A percentile compares a stretch with the other conserved stretches of the same genome.
phyloP scores from a whole-genome alignment of 2,888 invertebrate species.

The Epinotia demarniana region DNA sequence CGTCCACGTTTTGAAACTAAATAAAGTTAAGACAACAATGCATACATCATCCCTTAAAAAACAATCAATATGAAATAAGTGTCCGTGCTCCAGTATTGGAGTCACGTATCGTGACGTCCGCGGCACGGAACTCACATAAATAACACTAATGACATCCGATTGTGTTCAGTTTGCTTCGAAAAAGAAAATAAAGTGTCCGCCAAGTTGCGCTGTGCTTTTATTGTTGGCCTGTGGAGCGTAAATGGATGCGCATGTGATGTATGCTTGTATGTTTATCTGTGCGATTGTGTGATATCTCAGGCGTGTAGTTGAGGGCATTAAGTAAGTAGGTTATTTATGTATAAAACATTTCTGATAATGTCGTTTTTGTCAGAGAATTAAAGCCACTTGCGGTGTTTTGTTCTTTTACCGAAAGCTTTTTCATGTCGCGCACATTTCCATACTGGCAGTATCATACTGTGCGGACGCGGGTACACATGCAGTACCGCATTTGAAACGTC shows the following conservation, averaged over 20 bases:
- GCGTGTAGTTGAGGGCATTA: background rate
- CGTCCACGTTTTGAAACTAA: background rate
- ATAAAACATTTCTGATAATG: too few relatives aligned
- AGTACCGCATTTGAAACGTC: too few relatives aligned
- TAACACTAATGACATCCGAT: conserved; percentile 80
- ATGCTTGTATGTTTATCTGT: conserved; percentile 20
- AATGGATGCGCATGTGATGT: conserved; percentile 16
- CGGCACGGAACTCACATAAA: conserved; percentile 75
- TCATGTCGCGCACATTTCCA: too few relatives aligned
- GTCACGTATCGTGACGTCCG: conserved; percentile 59
- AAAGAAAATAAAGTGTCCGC: conserved; percentile 53
- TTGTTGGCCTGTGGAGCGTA: conserved; percentile 33
- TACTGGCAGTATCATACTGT: too few relatives aligned
- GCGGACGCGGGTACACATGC: too few relatives aligned
- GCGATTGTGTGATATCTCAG: background rate
- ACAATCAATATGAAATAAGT: conserved; percentile 47
- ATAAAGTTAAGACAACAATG: conserved; percentile 24
- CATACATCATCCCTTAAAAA: conserved; percentile 39
- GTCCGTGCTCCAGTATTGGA: conserved; percentile 59
- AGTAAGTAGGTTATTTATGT: too few relatives aligned
- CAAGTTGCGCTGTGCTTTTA: conserved; percentile 37
- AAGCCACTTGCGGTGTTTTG: too few relatives aligned
- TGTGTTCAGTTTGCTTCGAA: conserved; percentile 65
- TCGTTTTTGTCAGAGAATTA: too few relatives aligned
- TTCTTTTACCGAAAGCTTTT: too few relatives aligned